These are phyloP conservation scores for Chloroclystis v-ata DNA, from an alignment of 2,888 invertebrate genomes.

Conservation along the genomic window DNA sequence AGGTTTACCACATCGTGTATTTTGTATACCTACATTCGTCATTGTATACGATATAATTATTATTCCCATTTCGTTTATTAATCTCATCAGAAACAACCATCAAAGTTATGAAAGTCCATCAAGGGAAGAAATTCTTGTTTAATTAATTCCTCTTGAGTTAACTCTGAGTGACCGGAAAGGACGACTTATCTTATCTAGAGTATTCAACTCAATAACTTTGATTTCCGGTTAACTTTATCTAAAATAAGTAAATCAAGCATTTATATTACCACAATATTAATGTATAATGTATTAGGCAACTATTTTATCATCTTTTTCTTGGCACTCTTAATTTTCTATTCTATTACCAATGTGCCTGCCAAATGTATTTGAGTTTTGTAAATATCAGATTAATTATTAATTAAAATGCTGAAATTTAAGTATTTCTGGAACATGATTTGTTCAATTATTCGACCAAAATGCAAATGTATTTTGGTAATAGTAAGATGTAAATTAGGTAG, in stretches of 20 bases:
- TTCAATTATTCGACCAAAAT: neutral
- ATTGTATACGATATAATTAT: no score
- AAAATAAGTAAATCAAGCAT: neutral
- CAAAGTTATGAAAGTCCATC: neutral
- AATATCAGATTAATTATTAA: constrained; percentile 1
- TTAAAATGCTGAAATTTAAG: constrained; percentile 3
- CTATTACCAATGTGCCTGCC: constrained; percentile 60
- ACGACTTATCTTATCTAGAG: constrained; percentile 2
- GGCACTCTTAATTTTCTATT: constrained; percentile 17
- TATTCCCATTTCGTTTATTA: neutral
- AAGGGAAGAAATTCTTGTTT: neutral
- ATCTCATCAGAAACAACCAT: neutral
- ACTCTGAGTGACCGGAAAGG: constrained; percentile 3
- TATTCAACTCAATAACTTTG: constrained; percentile 11
- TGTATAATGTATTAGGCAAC: no score
- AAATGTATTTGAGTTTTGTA: constrained; percentile 33
- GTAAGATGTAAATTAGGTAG: no score
- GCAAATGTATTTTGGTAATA: no score
- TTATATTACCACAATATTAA: no score
- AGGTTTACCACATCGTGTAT: no score
- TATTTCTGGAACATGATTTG: neutral
- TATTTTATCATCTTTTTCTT: constrained; percentile 12
- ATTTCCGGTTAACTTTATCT: constrained; percentile 7
- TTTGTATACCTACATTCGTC: no score
- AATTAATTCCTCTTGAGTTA: neutral